phyloP scores from a whole-genome alignment of 2,888 invertebrate genomes.

The Drosophila subquinaria region DNA sequence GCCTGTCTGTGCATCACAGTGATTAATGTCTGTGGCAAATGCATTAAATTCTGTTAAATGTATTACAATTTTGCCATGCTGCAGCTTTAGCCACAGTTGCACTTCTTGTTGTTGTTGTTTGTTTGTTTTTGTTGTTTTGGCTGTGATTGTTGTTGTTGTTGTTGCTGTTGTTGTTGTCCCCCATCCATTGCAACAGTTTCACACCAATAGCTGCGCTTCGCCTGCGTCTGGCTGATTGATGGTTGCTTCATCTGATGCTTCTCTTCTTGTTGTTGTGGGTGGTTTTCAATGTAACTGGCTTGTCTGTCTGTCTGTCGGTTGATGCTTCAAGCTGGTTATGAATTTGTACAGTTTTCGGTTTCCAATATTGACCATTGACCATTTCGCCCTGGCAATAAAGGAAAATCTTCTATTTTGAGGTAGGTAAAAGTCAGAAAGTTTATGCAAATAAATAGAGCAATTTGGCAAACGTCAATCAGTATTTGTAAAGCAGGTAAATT shows the following conservation, averaged over 20 bases:
- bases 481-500: slow-evolving; percentile 19
- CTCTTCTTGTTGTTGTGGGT: slow-evolving; percentile 34
- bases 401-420: neutral
- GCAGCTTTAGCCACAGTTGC: slow-evolving; percentile 46
- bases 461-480: slow-evolving; percentile 27
- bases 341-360: slow-evolving; percentile 67
- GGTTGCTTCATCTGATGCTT: slow-evolving; percentile 65
- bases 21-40: slow-evolving; percentile 85
- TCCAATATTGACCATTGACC: slow-evolving; percentile 41
- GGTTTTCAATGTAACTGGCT: slow-evolving; percentile 33
- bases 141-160: slow-evolving; percentile 10
- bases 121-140: slow-evolving; percentile 6
- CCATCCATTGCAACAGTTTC: slow-evolving; percentile 59
- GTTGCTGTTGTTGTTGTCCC: slow-evolving; percentile 11
- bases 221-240: slow-evolving; percentile 75
- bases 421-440: neutral
- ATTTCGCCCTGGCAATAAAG: neutral
- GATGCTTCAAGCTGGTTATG: slow-evolving; percentile 61
- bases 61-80: slow-evolving; percentile 84
- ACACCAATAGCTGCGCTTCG: slow-evolving; percentile 68
- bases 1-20: slow-evolving; percentile 83
- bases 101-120: slow-evolving; percentile 19
- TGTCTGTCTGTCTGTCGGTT: slow-evolving; percentile 35
- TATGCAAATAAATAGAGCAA: slow-evolving; percentile 33
- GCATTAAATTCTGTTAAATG: slow-evolving; percentile 86